These are phyloP conservation scores for Caenorhabditis sp. DNA, from an alignment of 2,888 invertebrate species.

Conservation along the genomic window DNA sequence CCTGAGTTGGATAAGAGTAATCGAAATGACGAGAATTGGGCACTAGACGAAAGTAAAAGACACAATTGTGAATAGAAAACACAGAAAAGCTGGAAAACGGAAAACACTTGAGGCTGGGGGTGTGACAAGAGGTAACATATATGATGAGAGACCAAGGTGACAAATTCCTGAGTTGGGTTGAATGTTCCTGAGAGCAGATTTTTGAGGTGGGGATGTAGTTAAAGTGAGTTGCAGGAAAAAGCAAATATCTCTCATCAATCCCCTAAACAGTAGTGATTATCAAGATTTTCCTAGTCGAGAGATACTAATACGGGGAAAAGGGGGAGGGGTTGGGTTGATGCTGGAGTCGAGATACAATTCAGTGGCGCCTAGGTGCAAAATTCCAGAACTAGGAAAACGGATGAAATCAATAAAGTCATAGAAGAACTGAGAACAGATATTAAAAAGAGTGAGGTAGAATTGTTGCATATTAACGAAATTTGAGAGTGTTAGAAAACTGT, in stretches of 20 bases:
- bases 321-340: background rate
- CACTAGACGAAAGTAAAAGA: constrained; percentile 38
- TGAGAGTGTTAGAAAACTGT: constrained; percentile 38
- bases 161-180: constrained; percentile 67
- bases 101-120: constrained; percentile 22
- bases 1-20: constrained; percentile 56
- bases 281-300: constrained; percentile 51
- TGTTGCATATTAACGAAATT: constrained; percentile 67
- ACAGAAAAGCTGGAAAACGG: background rate
- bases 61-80: constrained; percentile 8
- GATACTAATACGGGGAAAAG: constrained; percentile 17
- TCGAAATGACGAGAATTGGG: constrained; percentile 61
- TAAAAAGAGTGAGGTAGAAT: constrained; percentile 54
- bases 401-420: constrained; percentile 39
- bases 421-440: constrained; percentile 45
- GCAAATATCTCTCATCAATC: constrained; percentile 56
- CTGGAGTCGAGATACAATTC: constrained; percentile 48
- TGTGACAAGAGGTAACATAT: constrained; percentile 65
- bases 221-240: constrained; percentile 59
- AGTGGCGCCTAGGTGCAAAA: constrained; percentile 48
- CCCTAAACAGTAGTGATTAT: constrained; percentile 23
- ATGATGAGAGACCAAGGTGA: constrained; percentile 68
- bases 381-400: constrained; percentile 57
- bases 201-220: constrained; percentile 48
- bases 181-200: constrained; percentile 66